A percentile compares a stretch with the other conserved stretches of the same genome.
phyloP scores from a whole-genome alignment of 2,113 vertebrate species.

The Myrmecobius fasciatus region DNA sequence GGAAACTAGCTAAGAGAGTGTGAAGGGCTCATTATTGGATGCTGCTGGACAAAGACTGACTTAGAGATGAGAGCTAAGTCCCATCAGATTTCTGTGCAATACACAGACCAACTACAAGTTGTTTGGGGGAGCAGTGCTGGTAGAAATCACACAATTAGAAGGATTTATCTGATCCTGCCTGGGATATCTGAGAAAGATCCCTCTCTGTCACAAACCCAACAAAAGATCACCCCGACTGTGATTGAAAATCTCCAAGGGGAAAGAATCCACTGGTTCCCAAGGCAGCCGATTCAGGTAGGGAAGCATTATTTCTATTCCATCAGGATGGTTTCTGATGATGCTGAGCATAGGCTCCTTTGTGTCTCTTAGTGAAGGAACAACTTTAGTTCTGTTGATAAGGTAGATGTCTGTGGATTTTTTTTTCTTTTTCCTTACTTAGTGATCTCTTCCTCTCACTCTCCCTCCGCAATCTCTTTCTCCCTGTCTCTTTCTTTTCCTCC shows the following conservation, averaged over 20 bases:
- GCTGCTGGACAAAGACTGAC: neutral
- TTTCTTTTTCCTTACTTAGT: neutral
- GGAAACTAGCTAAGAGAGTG: neutral
- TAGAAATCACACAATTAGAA: neutral
- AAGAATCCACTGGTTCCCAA: neutral
- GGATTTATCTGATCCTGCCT: neutral
- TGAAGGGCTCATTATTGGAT: too few relatives aligned
- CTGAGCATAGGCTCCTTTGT: neutral
- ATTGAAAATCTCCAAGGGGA: neutral
- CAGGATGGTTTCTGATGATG: neutral
- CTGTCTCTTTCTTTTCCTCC: neutral
- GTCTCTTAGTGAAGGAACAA: slow-evolving; percentile 47
- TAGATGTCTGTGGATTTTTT: slow-evolving; percentile 59
- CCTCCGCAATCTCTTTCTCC: neutral
- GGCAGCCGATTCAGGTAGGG: neutral
- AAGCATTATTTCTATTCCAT: neutral
- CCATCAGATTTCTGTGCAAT: neutral
- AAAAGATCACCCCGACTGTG: neutral
- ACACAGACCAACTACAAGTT: neutral
- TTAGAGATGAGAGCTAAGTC: neutral
- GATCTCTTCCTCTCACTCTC: neutral
- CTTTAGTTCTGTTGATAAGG: slow-evolving; percentile 73
- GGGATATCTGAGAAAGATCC: neutral
- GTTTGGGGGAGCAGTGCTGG: neutral
- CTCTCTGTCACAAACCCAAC: neutral